phyloP scores from a whole-genome alignment of 2,113 vertebrate species.

The Porphyrio hochstetteri region DNA sequence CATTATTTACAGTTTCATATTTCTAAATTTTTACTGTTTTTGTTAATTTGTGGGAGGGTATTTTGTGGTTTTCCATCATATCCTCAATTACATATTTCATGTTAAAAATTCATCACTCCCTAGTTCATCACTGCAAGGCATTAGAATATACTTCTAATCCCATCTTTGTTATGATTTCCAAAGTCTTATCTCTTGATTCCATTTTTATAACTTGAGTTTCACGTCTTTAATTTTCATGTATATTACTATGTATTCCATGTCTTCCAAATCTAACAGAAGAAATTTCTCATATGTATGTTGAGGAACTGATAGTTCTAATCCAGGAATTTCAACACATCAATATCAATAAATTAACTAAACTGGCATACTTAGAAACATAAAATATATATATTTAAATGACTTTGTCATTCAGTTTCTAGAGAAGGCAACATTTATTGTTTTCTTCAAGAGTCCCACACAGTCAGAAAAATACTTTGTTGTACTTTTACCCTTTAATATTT shows the following conservation, averaged over 20 bases:
- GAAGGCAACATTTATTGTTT: neutral
- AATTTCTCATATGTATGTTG: neutral
- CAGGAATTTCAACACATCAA: neutral
- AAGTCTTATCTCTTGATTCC: accelerated
- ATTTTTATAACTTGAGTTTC: neutral
- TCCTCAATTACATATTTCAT: neutral
- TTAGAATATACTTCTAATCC: neutral
- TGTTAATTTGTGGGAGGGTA: accelerated
- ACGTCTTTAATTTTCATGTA: neutral
- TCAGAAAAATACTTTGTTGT: neutral
- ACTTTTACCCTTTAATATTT: neutral
- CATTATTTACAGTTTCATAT: neutral
- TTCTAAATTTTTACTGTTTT: neutral
- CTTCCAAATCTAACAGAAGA: neutral
- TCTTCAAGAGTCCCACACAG: neutral
- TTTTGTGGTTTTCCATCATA: neutral
- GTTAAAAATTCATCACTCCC: neutral
- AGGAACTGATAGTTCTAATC: neutral
- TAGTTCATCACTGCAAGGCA: neutral
- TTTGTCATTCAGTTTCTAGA: neutral
- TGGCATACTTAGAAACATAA: neutral
- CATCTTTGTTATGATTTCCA: neutral
- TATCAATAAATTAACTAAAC: neutral
- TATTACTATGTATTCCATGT: neutral
- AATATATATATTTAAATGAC: neutral